These are phyloP conservation scores for Heliopora coerulea DNA, from an alignment of 92 coral and sea anemone species.

Conservation along the genomic window DNA sequence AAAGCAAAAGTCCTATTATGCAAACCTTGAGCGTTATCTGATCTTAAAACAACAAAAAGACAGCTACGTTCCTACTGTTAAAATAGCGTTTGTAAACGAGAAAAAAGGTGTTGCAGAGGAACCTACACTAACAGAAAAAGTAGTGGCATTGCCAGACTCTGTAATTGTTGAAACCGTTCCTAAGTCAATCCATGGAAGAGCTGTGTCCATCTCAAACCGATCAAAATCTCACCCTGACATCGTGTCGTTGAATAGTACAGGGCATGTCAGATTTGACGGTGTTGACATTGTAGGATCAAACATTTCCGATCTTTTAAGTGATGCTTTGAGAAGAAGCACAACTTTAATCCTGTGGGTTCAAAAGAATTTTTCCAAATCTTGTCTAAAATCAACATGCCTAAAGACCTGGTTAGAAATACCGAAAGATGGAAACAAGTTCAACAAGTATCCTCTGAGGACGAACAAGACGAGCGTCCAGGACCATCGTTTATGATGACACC, in stretches of 20 bases:
- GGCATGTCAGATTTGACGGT: neutral
- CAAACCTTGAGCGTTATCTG: slow-evolving; percentile 25
- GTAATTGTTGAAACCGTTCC: slow-evolving; percentile 28
- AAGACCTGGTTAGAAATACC: neutral
- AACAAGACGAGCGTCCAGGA: neutral
- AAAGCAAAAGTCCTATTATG: slow-evolving; percentile 11
- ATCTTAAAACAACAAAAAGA: slow-evolving; percentile 22
- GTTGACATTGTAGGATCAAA: neutral
- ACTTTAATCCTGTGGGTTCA: neutral
- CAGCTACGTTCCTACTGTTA: slow-evolving; percentile 21
- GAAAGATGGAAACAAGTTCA: neutral
- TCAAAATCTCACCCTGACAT: neutral
- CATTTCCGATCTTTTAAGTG: neutral
- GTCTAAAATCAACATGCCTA: neutral
- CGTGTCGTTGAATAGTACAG: neutral
- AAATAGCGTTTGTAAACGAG: too few relatives aligned
- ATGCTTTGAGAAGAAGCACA: slow-evolving; percentile 10
- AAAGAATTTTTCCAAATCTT: neutral
- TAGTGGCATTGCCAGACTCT: neutral
- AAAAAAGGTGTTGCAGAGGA: too few relatives aligned
- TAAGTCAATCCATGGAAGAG: slow-evolving; percentile 8
- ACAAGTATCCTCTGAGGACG: neutral
- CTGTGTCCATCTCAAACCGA: slow-evolving; percentile 1
- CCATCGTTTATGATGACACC: neutral
- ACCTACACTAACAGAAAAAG: too few relatives aligned